phyloP scores from a whole-genome alignment of 2,888 invertebrate species.

The Lepidocyrtoides sp. region DNA sequence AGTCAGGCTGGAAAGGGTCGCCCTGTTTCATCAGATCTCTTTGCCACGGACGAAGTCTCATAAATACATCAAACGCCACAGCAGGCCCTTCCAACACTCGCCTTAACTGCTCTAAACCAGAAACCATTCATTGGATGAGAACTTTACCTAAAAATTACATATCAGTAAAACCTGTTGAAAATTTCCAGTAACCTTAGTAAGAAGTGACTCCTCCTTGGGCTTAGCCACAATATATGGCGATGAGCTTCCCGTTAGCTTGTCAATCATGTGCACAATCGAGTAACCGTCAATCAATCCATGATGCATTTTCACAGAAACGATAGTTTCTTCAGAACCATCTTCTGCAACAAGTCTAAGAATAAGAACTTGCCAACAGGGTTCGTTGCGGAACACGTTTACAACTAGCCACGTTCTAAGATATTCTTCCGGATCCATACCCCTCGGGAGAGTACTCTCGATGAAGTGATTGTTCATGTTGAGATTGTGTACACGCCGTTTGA shows the following conservation, averaged over 20 bases:
- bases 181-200: conserved; percentile 39
- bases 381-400: neutral
- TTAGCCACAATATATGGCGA: conserved; percentile 55
- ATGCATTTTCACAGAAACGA: conserved; percentile 68
- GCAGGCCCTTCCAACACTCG: conserved; percentile 46
- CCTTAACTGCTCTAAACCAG: conserved; percentile 28
- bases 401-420: conserved; percentile 57
- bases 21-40: conserved; percentile 21
- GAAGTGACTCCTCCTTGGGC: conserved; percentile 25
- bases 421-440: conserved; percentile 57
- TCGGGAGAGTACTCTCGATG: conserved; percentile 45
- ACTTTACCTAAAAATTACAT: neutral
- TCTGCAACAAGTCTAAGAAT: conserved; percentile 18
- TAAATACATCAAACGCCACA: conserved; percentile 53
- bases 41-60: neutral
- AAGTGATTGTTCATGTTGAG: conserved; percentile 58
- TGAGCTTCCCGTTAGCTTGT: conserved; percentile 55
- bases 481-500: conserved; percentile 46
- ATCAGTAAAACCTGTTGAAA: too few relatives aligned
- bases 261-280: conserved; percentile 68
- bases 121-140: neutral
- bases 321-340: conserved; percentile 19
- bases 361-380: conserved; percentile 69
- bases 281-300: conserved; percentile 70
- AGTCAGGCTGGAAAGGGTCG: conserved; percentile 50